phyloP scores from a whole-genome alignment of 2,797 vertebrate genomes.

The Lagorchestes hirsutus region DNA sequence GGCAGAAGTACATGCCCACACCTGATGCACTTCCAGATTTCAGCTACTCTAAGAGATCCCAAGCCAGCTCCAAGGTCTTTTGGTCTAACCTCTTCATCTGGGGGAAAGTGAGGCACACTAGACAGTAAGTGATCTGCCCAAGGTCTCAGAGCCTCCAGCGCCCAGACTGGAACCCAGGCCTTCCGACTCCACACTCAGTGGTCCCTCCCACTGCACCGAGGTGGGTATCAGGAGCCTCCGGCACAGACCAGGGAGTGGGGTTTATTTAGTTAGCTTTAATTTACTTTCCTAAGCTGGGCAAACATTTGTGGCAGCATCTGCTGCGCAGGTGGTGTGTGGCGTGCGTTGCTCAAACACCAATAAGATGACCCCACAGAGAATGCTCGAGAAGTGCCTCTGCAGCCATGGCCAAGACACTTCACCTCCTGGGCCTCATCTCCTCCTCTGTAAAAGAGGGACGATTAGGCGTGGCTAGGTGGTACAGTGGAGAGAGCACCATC shows the following conservation, averaged over 20 bases:
- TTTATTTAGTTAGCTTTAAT: constrained; percentile 72
- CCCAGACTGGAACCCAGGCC: not conserved
- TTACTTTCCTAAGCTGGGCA: constrained; percentile 79
- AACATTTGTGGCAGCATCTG: constrained; percentile 71
- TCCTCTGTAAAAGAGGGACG: too few relatives aligned
- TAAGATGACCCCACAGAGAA: not conserved
- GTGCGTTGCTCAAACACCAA: not conserved
- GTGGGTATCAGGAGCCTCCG: not conserved
- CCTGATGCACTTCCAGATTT: too few relatives aligned
- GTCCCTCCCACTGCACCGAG: not conserved
- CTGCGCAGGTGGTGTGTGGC: constrained; percentile 19
- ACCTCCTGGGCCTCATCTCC: not conserved
- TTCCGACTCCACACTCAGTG: not conserved
- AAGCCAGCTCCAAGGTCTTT: too few relatives aligned
- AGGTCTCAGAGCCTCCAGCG: not conserved
- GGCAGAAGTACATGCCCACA: too few relatives aligned
- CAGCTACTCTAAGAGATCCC: too few relatives aligned
- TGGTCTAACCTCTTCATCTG: not conserved
- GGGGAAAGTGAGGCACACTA: not conserved
- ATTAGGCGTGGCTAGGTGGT: too few relatives aligned
- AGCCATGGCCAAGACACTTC: not conserved
- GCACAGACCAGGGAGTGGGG: constrained; percentile 57
- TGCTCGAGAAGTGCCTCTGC: not conserved
- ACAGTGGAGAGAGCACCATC: not conserved
- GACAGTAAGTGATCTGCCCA: not conserved